phyloP scores from a whole-genome alignment of 2,113 vertebrate genomes.

The Xyrauchen texanus region DNA sequence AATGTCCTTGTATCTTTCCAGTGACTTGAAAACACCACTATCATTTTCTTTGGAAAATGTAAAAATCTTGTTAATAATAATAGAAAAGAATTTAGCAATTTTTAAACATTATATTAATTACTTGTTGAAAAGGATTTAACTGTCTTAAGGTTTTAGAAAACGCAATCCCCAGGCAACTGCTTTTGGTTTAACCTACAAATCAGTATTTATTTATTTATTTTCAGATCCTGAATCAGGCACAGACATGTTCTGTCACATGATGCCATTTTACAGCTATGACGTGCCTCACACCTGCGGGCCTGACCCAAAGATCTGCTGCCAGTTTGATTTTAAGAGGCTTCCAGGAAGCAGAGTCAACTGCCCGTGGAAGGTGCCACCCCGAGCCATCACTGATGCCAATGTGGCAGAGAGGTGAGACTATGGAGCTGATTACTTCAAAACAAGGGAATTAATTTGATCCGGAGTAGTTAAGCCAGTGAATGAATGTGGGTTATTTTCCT shows the following conservation, averaged over 20 bases:
- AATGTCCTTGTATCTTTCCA: too few species aligned
- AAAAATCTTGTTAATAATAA: neutral
- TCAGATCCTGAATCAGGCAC: conserved; percentile 82
- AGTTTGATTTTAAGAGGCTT: conserved; percentile 96
- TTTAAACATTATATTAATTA: neutral
- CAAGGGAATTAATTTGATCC: neutral
- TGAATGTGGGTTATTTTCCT: conserved; percentile 28
- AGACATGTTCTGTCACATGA: conserved; percentile 98
- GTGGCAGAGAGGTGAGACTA: conserved; percentile 87
- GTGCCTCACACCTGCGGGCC: conserved; percentile 96
- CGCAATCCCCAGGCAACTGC: neutral
- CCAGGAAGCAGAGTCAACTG: conserved; percentile 94
- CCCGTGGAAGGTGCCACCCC: conserved; percentile 94
- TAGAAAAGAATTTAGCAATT: neutral
- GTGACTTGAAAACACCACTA: too few species aligned
- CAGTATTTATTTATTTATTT: neutral
- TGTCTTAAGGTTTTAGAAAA: neutral
- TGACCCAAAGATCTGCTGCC: conserved; percentile 97
- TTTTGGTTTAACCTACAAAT: neutral
- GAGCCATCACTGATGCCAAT: conserved; percentile 83
- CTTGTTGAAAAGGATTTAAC: conserved; percentile 4
- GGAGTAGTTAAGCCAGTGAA: neutral
- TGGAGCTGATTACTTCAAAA: neutral
- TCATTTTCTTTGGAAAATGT: too few species aligned
- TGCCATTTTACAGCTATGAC: conserved; percentile 99